Evolutionary conservation across 2,888 invertebrate species (phyloP), one percentile per base, ranked within the genome.

Genomic region (Luperina testacea): DNA sequence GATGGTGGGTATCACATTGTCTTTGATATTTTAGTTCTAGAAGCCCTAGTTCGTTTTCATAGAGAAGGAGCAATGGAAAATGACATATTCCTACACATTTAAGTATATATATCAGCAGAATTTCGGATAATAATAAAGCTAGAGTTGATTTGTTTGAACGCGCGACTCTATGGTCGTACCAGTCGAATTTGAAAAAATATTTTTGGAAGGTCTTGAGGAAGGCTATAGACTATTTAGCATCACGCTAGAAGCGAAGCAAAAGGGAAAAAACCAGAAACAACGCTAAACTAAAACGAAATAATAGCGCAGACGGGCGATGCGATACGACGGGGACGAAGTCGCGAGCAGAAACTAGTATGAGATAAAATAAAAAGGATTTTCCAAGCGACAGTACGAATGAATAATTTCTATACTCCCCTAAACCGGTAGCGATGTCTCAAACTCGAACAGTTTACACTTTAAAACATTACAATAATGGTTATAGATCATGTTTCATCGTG

Each of bases 401-500:
- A 15, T 42, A 65, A n/a, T n/a, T 45, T 11, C 17, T 27, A 45
- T n/a, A 45, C 17, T 17, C 32, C 32, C 6, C 5, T 13, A 45
- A 9, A 45, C 42, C 4, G 6, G 9, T 32, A 45, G 9, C 38
- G 17, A 9, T 48, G 38, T 38, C n/a, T 24, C 2, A 15, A 32
- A 9, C 20, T 17, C n/a, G 8, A 57, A 32, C 57, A 27, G n/a
- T 69, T 48, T 59, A 63, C 3, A 48, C 1, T 38, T 11, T 45
- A 27, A 32, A 72, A 67, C 7, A 75, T 45, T 42, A 38, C 17
- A 48, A 57, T 65, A 67, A 59, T 61, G 42, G 38, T 68, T 11
- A 53, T 48, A 45, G 61, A 70, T 83, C n/a, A 32, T 45, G 57
- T 67, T 72, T 45, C 11, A 68, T 42, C 42, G 38, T 61, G 13